phyloP scores from a whole-genome alignment of 2,797 vertebrate genomes.

The Notolepis coatsorum region DNA sequence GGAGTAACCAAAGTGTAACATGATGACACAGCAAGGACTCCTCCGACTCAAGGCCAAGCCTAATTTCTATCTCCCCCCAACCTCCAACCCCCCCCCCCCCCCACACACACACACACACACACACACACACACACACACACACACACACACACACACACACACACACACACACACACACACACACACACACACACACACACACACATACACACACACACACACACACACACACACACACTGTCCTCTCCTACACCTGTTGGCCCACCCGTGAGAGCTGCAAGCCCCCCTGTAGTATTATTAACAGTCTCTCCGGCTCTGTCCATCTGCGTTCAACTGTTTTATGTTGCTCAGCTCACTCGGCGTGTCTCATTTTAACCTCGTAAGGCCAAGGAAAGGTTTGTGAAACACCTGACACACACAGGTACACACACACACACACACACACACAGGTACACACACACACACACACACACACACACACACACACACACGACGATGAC shows the following conservation, averaged over 20 bases:
- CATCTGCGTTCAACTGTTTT: conserved; percentile 73
- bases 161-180: neutral
- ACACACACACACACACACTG: conserved; percentile 1
- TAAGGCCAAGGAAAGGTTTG: conserved; percentile 47
- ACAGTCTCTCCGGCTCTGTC: conserved; percentile 49
- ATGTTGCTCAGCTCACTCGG: conserved; percentile 52
- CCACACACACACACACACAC: neutral
- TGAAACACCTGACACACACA: no score
- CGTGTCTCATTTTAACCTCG: conserved; percentile 68
- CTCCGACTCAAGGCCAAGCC: conserved; percentile 4
- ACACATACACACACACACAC: conserved; percentile 11
- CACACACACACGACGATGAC: no score
- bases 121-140: conserved; percentile 11
- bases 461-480: no score
- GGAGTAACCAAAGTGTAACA: conserved; percentile 12
- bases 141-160: neutral
- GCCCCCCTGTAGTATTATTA: conserved; percentile 75
- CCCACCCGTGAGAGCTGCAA: conserved; percentile 47
- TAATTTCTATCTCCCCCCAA: no score
- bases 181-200: neutral
- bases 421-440: no score
- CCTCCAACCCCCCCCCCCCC: neutral
- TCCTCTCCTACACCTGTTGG: conserved; percentile 73
- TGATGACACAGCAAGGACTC: conserved; percentile 4
- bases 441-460: no score